Evolutionary conservation across 2,113 vertebrate genomes (phyloP), one percentile per base, ranked within the genome.

Genomic region (Mesitornis unicolor): DNA sequence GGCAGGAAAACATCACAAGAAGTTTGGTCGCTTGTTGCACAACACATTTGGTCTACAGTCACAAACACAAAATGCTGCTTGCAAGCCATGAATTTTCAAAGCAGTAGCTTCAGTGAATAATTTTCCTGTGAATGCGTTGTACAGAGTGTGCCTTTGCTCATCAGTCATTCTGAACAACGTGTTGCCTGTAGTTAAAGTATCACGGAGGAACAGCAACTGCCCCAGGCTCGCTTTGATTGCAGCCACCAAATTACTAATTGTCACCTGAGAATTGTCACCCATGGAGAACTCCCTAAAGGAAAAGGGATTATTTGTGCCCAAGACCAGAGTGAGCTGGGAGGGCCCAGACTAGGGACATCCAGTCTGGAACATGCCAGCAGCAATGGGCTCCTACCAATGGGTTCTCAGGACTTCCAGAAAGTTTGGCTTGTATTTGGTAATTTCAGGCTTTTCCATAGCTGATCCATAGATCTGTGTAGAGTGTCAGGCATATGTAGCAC

Each of bases 401-500:
- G 10, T 38, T 28, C 16, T 25, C 1, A 3, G 29, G 40, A 2
- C 7, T 73, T 65, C 6, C 22, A 65, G 50, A 13, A 76, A 36
- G 16, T 40, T 16, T 42, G 50, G 9, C 43, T 59, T 53, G n/a
- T 0, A 0, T 74, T 74, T 20, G 33, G 9, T 35, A 2, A 33
- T 33, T 40, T 67, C n/a, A 54, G 42, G 22, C 5, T 59, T 86
- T 81, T 35, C 51, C 54, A 3, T 1, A 5, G 31, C 29, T 65
- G 36, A 53, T 51, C 36, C 48, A 9, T 14, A 10, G 3, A 12
- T 67, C 28, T 29, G 38, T 7, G 43, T 56, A 53, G 69, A 19
- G 33, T 9, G 13, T 7, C 53, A 79, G 45, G 67, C 26, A 61
- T 2, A 0, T 11, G 7, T 18, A 36, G 3, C 1, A 2, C 2